Conservation (phyloP, 2,888 invertebrate species). For the Lissonota sp. region DNA sequence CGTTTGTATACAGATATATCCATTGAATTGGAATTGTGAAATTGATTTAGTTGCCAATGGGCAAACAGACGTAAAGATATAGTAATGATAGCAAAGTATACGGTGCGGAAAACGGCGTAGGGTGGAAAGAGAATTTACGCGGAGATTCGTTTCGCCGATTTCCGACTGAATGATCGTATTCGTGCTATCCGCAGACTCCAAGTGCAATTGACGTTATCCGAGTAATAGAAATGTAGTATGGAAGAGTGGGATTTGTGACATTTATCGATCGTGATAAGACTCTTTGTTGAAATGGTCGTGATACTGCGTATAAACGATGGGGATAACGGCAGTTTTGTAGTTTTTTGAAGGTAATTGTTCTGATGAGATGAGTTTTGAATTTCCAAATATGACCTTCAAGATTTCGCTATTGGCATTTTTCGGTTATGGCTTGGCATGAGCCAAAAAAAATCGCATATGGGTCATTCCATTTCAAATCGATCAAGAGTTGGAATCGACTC, state of each 20-base stretch:
- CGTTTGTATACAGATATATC: constrained; percentile 26
- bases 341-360: too few relatives aligned
- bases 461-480: too few relatives aligned
- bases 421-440: too few relatives aligned
- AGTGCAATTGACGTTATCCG: constrained; percentile 14
- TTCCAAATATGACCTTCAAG: too few relatives aligned
- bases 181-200: not conserved
- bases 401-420: too few relatives aligned
- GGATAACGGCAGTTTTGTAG: too few relatives aligned
- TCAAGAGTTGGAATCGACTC: too few relatives aligned
- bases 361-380: too few relatives aligned
- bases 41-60: constrained; percentile 60
- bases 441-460: too few relatives aligned
- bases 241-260: constrained; percentile 14
- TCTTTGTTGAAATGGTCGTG: not conserved
- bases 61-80: constrained; percentile 49
- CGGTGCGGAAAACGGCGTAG: not conserved
- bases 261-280: constrained; percentile 38
- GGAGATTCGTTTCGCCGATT: constrained; percentile 46
- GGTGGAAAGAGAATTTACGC: constrained; percentile 1
- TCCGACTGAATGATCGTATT: constrained; percentile 18
- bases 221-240: not conserved
- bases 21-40: constrained; percentile 67
- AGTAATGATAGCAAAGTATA: constrained; percentile 45
- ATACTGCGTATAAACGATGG: not conserved